Conservation (phyloP, 2,113 vertebrate genomes). For the Vulpes ferrilata region DNA sequence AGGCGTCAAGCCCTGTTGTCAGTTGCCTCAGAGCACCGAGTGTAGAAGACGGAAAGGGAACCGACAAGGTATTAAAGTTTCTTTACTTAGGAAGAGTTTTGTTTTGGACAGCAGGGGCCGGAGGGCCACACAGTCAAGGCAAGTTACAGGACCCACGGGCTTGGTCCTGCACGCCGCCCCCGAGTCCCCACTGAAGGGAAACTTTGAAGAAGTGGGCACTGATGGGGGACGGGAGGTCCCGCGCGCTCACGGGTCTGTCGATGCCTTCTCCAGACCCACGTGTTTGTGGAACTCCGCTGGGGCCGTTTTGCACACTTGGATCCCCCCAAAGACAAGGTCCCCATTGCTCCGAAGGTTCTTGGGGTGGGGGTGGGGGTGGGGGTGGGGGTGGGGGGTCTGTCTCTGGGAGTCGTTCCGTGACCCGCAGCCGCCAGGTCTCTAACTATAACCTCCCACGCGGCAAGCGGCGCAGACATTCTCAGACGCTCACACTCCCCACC, state of each 20-base stretch:
- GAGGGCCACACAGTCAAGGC: background rate
- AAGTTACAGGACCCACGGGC: background rate
- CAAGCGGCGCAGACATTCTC: constrained; percentile 15
- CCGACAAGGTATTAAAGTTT: constrained; percentile 62
- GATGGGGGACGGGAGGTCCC: constrained; percentile 60
- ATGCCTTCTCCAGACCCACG: constrained; percentile 53
- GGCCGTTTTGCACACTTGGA: background rate
- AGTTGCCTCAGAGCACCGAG: background rate
- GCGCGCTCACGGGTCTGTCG: background rate
- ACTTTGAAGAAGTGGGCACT: constrained; percentile 31
- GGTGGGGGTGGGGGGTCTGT: background rate
- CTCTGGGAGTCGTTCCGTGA: background rate
- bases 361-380: background rate
- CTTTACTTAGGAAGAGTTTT: background rate
- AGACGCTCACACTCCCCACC: background rate
- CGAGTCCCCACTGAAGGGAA: background rate
- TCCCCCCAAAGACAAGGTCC: background rate
- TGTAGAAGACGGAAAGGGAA: background rate
- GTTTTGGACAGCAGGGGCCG: background rate
- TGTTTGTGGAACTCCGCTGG: constrained; percentile 42
- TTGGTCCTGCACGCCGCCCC: background rate
- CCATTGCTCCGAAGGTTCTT: background rate
- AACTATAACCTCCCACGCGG: constrained; percentile 39
- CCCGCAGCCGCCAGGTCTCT: background rate
- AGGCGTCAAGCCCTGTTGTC: background rate